Percentiles rank a stretch among this genome's conserved stretches.
These are phyloP conservation scores for Cosmia trapezina DNA, from an alignment of 2,888 invertebrate genomes.

Conservation along the genomic window DNA sequence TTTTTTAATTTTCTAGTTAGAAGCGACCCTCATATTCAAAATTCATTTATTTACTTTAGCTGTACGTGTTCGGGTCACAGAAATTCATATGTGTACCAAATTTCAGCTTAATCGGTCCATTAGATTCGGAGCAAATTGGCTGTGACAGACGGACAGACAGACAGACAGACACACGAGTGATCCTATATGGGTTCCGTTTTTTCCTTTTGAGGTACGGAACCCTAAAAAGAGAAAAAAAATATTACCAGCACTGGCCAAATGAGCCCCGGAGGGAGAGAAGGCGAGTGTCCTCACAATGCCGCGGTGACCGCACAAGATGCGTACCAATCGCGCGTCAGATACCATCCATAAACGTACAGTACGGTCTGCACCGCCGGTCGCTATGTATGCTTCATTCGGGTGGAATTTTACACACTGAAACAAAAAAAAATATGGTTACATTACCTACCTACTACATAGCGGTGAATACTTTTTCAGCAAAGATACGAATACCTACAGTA, in stretches of 20 bases:
- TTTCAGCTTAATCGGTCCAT: too few species aligned
- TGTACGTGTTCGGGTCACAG: too few species aligned
- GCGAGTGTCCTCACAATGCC: slow-evolving; percentile 94
- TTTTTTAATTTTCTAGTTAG: too few species aligned
- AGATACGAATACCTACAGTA: not conserved
- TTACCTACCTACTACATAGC: not conserved
- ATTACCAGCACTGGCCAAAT: slow-evolving; percentile 95
- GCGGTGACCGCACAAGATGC: slow-evolving; percentile 95
- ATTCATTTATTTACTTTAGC: too few species aligned
- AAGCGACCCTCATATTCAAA: too few species aligned
- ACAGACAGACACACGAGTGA: too few species aligned
- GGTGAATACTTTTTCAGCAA: not conserved
- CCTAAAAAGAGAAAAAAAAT: not conserved
- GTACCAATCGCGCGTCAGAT: slow-evolving; percentile 94
- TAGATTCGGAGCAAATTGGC: too few species aligned
- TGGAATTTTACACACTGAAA: slow-evolving; percentile 96
- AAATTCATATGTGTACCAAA: too few species aligned
- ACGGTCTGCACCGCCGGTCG: slow-evolving; percentile 97
- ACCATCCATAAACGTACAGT: slow-evolving; percentile 96
- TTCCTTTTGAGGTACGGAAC: too few species aligned
- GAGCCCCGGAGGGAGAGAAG: slow-evolving; percentile 96
- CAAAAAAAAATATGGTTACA: slow-evolving; percentile 11
- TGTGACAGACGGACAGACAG: too few species aligned
- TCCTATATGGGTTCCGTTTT: too few species aligned
- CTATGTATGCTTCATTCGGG: slow-evolving; percentile 97